Conservation (phyloP, 2,797 vertebrate genomes). For the Rhyacichthys aspro region DNA sequence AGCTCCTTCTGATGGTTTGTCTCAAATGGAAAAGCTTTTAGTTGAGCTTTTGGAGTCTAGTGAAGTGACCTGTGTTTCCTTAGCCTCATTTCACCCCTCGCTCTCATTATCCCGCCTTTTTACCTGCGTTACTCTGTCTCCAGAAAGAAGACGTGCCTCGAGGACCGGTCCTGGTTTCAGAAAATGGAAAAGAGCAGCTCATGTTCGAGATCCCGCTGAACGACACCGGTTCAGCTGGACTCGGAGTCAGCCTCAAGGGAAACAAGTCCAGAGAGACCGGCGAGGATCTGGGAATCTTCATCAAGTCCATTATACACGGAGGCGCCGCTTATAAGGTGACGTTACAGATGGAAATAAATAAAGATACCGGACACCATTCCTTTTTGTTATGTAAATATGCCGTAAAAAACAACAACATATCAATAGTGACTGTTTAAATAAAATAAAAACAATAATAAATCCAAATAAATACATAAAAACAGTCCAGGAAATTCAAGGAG, state of each 20-base stretch:
- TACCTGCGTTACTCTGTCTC: slow-evolving; percentile 9
- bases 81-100: slow-evolving; percentile 10
- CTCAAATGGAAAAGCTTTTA: slow-evolving; percentile 74
- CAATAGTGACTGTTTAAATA: no score
- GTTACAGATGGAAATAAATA: no score
- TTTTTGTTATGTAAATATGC: no score
- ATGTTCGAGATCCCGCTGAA: slow-evolving; percentile 96
- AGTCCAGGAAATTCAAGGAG: no score
- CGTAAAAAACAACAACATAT: no score
- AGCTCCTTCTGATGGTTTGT: slow-evolving; percentile 53
- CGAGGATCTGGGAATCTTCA: slow-evolving; percentile 96
- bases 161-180: slow-evolving; percentile 58
- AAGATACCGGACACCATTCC: no score
- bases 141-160: slow-evolving; percentile 87
- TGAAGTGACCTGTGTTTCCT: slow-evolving; percentile 49
- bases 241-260: slow-evolving; percentile 96
- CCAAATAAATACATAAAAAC: no score
- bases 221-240: slow-evolving; percentile 93
- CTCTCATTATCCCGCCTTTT: slow-evolving; percentile 6
- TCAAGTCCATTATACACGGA: slow-evolving; percentile 96
- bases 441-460: no score
- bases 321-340: slow-evolving; percentile 96
- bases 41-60: slow-evolving; percentile 54
- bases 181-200: slow-evolving; percentile 90
- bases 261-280: slow-evolving; percentile 95